Evolutionary conservation across 2,888 invertebrate genomes (phyloP).

Genomic region (Cynaeus angustus): DNA sequence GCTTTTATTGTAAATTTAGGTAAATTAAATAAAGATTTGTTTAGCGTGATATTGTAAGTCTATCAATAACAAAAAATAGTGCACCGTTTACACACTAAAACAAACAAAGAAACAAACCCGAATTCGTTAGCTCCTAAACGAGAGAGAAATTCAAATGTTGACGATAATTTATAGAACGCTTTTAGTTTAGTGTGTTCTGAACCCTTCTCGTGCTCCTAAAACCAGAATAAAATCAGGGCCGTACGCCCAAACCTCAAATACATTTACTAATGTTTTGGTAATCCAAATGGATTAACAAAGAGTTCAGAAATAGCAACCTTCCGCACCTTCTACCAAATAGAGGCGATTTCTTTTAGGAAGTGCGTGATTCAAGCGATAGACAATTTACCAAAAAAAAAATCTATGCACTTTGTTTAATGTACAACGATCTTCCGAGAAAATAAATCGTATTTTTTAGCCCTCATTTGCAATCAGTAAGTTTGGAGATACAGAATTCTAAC

Average conservation of each 20-base stretch:
- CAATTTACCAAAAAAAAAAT: conserved; percentile 22
- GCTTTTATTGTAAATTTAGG: too few species aligned
- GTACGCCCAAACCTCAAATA: background rate
- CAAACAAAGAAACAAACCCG: background rate
- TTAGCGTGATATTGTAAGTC: too few species aligned
- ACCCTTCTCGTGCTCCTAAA: background rate
- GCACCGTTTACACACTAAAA: too few species aligned
- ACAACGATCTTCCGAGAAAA: background rate
- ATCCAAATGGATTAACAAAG: conserved; percentile 1
- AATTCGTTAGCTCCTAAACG: background rate
- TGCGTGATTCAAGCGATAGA: conserved; percentile 22
- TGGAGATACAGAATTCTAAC: background rate
- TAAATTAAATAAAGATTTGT: too few species aligned
- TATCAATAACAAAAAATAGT: too few species aligned
- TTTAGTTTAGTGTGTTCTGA: background rate
- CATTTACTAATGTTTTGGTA: conserved; percentile 2
- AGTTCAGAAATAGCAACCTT: background rate
- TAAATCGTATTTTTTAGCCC: background rate
- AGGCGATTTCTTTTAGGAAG: conserved; percentile 7
- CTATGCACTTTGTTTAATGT: conserved; percentile 12
- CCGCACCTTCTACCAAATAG: background rate
- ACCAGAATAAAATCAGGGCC: background rate
- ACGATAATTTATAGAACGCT: background rate
- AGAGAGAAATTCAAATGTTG: conserved; percentile 1
- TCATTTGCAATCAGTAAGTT: background rate